These are phyloP conservation scores for Todiramphus saurophagus DNA, from an alignment of 2,113 vertebrate genomes.

Conservation along the genomic window DNA sequence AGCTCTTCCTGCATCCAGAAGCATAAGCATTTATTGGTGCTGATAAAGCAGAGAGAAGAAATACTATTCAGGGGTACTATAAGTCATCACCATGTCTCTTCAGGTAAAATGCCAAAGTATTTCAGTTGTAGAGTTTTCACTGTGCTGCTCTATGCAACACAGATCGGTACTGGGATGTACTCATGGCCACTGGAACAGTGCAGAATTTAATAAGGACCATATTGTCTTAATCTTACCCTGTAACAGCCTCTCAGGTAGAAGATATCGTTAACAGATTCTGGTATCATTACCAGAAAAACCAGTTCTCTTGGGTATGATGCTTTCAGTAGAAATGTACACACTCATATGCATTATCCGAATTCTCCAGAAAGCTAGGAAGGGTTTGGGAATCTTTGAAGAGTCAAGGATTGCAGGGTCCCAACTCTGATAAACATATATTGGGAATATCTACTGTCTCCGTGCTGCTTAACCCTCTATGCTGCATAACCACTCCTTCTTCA, in stretches of 20 bases:
- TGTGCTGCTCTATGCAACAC: slow-evolving; percentile 23
- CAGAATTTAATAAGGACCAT: background rate
- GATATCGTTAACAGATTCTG: background rate
- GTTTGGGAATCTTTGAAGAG: background rate
- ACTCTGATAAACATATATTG: background rate
- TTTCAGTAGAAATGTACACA: background rate
- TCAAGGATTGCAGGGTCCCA: background rate
- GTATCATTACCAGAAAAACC: background rate
- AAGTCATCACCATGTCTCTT: slow-evolving; percentile 71
- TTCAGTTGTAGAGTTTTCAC: slow-evolving; percentile 36
- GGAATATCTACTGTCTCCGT: background rate
- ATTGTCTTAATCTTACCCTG: background rate
- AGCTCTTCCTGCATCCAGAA: slow-evolving; percentile 72
- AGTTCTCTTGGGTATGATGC: background rate
- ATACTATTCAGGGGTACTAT: slow-evolving; percentile 61
- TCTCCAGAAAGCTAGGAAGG: background rate
- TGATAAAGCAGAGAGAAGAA: slow-evolving; percentile 77
- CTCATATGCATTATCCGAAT: background rate
- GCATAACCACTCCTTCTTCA: background rate
- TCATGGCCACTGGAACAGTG: background rate
- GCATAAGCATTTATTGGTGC: slow-evolving; percentile 73
- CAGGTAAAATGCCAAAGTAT: slow-evolving; percentile 62
- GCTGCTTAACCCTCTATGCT: background rate
- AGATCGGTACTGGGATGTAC: background rate
- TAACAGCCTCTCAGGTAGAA: background rate